Base-by-base conservation (phyloP, 2,888 invertebrate species). In the Acanthoscelides obtectus region DNA sequence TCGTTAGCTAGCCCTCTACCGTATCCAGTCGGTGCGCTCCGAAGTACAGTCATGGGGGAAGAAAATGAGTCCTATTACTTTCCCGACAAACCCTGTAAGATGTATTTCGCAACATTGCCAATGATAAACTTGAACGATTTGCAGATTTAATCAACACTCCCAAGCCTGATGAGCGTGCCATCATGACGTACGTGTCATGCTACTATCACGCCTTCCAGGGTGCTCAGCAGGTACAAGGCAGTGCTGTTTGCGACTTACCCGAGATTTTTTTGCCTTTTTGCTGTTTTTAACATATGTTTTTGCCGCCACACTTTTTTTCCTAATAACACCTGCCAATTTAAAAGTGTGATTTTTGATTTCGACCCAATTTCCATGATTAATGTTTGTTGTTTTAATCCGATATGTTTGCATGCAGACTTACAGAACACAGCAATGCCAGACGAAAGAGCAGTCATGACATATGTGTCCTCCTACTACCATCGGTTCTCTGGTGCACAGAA, bases 121-220 rank as follows among this genome's bases (percentile, higher is more conserved):
- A n/a, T n/a, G n/a, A n/a, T n/a, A n/a, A n/a, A n/a, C 45, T 22
- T 68, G 17, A 68, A 22, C 69, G 20, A 21, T 21, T 86, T 86
- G 68, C 90, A 99, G 99, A 99, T 94, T 93, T 99, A 92, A 97
- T 99, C 91, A 98, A 98, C 93, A 97, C 97, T 84, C 97, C 96
- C 86, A 98, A 98, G 90, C 99, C 99, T 87, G 99, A 99, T 89
- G 99, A 99, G 90, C 94, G 99, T 89, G 99, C 99, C 87, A 98
- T 99, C 87, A 99, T 99, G 99, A 99, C 99, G 84, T 99, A 99
- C 89, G 99, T 99, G 88, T 99, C 99, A 87, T 98, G 99, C 91
- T 99, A 98, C 92, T 99, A 99, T 90, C 99, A 99, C 90, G 99
- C 99, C 88, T 99, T 99, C 94, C 97, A 98, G 90, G 98, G 99